Conservation (phyloP, 2,888 invertebrate species). For the Dicycla oo region DNA sequence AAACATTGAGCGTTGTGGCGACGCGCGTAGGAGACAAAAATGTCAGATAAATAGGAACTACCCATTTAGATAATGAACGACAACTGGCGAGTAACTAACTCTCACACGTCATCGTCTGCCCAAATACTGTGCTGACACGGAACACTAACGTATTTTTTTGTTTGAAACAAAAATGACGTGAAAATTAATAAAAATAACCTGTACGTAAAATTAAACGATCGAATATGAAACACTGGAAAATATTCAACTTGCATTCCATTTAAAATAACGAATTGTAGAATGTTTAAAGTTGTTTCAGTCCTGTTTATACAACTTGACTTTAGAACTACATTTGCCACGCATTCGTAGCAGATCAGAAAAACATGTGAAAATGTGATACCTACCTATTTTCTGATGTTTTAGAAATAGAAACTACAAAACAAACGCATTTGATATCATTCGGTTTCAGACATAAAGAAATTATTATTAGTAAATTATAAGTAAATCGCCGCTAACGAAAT, state of each 20-base stretch:
- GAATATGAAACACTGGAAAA: background rate
- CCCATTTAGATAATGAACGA: constrained; percentile 81
- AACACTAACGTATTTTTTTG: constrained; percentile 3
- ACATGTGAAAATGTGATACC: background rate
- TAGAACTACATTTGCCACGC: background rate
- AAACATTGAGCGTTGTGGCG: constrained; percentile 24
- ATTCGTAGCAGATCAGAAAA: background rate
- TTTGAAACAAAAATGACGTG: background rate
- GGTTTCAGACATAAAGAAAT: background rate
- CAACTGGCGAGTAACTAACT: constrained; percentile 64
- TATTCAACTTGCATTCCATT: background rate
- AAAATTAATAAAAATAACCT: background rate
- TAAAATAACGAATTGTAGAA: background rate
- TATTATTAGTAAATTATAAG: background rate
- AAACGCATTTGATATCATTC: background rate
- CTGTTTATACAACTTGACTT: background rate
- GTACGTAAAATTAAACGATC: background rate
- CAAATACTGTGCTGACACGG: constrained; percentile 48
- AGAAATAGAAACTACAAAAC: background rate
- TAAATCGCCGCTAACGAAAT: background rate
- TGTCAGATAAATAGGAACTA: constrained; percentile 82
- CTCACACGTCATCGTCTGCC: constrained; percentile 41
- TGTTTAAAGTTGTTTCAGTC: background rate
- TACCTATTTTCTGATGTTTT: background rate
- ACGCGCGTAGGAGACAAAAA: constrained; percentile 76